These are phyloP conservation scores for Halcyon badia DNA, from an alignment of 2,797 vertebrate species.

Conservation along the genomic window DNA sequence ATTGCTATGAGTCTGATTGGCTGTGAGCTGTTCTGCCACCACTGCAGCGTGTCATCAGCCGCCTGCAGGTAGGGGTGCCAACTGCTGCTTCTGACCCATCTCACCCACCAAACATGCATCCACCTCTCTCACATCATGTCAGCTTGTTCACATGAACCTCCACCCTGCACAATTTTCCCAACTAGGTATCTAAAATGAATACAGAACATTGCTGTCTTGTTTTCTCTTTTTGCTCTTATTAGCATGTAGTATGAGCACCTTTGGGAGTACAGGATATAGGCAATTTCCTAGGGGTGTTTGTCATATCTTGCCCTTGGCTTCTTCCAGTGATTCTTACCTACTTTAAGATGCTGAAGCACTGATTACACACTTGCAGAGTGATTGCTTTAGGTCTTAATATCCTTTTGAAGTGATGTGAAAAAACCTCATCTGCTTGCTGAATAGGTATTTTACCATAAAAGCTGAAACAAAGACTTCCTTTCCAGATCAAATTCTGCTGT, in stretches of 20 bases:
- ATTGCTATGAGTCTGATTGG: background rate
- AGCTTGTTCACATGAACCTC: background rate
- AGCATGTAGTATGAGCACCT: background rate
- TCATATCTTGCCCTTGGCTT: background rate
- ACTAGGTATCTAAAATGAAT: background rate
- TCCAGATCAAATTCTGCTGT: background rate
- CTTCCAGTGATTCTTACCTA: background rate
- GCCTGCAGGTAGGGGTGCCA: background rate
- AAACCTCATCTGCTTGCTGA: background rate
- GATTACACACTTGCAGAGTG: background rate
- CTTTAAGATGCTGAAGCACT: background rate
- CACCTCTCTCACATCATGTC: background rate
- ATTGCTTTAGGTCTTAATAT: background rate
- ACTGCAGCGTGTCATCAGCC: background rate
- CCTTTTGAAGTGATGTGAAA: background rate
- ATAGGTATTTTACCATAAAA: background rate
- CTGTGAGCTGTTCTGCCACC: background rate
- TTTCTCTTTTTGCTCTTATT: background rate
- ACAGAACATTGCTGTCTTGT: background rate
- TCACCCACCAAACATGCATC: background rate
- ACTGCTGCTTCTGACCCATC: background rate
- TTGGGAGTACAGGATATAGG: background rate
- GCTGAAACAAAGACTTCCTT: background rate
- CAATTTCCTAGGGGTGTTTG: background rate
- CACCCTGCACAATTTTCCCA: background rate